These are phyloP conservation scores for Bombyx huttoni DNA, from an alignment of 2,888 invertebrate species.

Conservation along the genomic window DNA sequence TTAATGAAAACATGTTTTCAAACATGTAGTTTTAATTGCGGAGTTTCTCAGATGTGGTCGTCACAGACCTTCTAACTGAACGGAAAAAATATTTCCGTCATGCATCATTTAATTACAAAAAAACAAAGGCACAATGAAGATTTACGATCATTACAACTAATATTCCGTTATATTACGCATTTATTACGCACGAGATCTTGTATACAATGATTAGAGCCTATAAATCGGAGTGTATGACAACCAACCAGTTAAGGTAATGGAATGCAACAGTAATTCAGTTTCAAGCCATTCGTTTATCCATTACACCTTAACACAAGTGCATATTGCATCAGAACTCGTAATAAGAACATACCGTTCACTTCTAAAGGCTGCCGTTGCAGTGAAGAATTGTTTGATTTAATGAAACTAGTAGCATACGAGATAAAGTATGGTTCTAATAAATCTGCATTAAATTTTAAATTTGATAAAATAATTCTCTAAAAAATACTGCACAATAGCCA, in stretches of 20 bases:
- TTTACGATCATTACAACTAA: not conserved
- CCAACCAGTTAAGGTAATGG: constrained; percentile 30
- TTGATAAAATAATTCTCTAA: no score
- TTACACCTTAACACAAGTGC: constrained; percentile 27
- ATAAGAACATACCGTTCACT: constrained; percentile 44
- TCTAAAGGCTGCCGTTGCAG: constrained; percentile 25
- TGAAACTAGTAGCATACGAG: no score
- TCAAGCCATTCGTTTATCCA: constrained; percentile 39
- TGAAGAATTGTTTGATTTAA: not conserved
- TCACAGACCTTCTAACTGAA: not conserved
- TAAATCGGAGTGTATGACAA: constrained; percentile 19
- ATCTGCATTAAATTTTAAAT: no score
- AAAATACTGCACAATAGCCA: no score
- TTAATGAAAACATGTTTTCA: no score
- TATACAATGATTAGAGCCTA: not conserved
- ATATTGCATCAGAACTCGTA: constrained; percentile 44
- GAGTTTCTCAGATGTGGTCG: not conserved
- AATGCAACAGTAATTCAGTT: constrained; percentile 36
- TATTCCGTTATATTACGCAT: not conserved
- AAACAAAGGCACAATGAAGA: not conserved
- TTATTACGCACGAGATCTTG: not conserved
- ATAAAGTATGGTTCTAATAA: no score
- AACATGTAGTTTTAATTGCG: no score
- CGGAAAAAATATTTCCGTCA: not conserved
- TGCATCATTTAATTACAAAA: not conserved